These are phyloP conservation scores for Lanius ludovicianus DNA, from an alignment of 2,113 vertebrate species.

Conservation along the genomic window DNA sequence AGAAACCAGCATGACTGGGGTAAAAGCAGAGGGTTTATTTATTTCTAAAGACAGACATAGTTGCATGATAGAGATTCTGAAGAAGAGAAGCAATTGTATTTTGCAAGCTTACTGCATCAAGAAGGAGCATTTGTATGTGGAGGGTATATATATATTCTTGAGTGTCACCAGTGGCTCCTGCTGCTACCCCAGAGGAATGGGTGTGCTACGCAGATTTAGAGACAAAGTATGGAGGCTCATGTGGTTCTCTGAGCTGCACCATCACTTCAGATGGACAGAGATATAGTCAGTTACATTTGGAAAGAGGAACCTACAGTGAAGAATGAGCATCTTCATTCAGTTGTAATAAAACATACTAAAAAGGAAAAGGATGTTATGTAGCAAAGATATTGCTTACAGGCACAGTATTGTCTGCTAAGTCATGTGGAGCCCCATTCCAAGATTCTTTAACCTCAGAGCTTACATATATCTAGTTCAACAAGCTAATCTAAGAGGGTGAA, in stretches of 20 bases:
- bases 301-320: not conserved
- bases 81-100: not conserved
- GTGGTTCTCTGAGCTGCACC: not conserved
- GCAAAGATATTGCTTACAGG: not conserved
- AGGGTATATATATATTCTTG: not conserved
- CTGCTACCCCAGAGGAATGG: not conserved
- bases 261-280: not conserved
- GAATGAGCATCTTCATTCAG: not conserved
- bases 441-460: constrained; percentile 55
- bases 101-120: not conserved
- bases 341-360: not conserved
- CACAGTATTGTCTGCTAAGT: not conserved
- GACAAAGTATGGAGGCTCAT: not conserved
- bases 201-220: not conserved
- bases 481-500: constrained; percentile 22
- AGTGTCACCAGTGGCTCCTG: not conserved
- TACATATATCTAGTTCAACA: constrained; percentile 47
- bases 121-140: not conserved
- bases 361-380: not conserved
- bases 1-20: not conserved
- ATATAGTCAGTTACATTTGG: not conserved
- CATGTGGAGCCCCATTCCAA: not conserved
- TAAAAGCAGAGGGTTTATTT: not conserved
- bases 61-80: not conserved
- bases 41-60: not conserved